These are phyloP conservation scores for Matsumyia berberina DNA, from an alignment of 2,888 invertebrate genomes.

Conservation along the genomic window DNA sequence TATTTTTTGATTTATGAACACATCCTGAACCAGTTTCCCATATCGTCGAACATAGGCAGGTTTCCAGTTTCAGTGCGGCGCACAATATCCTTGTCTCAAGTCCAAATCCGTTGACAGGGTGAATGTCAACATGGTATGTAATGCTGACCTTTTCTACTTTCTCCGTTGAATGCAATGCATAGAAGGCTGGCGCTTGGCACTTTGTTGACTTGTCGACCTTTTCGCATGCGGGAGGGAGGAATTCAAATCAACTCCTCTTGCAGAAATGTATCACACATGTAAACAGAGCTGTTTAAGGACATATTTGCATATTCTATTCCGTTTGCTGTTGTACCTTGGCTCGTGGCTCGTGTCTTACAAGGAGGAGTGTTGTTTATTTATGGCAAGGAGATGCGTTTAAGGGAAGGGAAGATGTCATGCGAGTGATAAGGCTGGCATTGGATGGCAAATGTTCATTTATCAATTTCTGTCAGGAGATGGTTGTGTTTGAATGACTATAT, in stretches of 20 bases:
- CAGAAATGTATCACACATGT: conserved; percentile 4
- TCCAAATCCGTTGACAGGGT: conserved; percentile 56
- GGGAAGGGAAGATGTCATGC: neutral
- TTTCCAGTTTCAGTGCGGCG: conserved; percentile 3
- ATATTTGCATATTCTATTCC: conserved; percentile 38
- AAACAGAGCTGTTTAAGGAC: neutral
- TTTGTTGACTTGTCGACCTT: conserved; percentile 64
- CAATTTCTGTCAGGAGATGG: no score
- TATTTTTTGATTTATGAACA: conserved; percentile 39
- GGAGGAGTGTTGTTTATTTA: neutral
- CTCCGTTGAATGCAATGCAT: conserved; percentile 37
- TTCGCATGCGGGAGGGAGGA: conserved; percentile 21
- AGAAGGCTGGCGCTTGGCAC: no score
- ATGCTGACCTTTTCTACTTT: conserved; percentile 50
- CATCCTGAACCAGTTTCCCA: conserved; percentile 4
- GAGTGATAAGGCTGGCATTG: neutral
- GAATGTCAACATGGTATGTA: conserved; percentile 46
- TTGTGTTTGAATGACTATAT: no score
- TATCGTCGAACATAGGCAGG: neutral
- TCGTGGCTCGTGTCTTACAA: conserved; percentile 1
- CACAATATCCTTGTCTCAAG: conserved; percentile 58
- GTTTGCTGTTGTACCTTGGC: neutral
- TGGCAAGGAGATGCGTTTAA: neutral
- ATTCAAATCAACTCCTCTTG: conserved; percentile 11
- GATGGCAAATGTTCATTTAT: neutral